These are phyloP conservation scores for Gobiocypris rarus DNA, from an alignment of 2,113 vertebrate genomes.

Conservation along the genomic window DNA sequence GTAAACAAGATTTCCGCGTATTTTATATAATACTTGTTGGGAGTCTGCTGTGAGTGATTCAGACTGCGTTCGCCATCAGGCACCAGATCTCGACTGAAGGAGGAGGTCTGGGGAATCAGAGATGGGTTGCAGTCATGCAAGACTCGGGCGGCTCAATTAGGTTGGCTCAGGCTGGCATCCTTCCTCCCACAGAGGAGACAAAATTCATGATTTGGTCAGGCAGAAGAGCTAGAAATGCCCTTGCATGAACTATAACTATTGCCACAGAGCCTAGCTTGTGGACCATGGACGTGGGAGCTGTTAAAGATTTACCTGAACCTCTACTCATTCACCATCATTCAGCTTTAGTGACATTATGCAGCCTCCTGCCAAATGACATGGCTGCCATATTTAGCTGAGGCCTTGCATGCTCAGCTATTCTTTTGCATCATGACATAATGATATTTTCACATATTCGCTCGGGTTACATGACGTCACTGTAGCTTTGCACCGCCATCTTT, in stretches of 20 bases:
- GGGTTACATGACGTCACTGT: no score
- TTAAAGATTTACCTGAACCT: neutral
- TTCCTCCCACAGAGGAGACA: neutral
- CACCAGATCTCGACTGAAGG: neutral
- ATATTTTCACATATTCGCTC: neutral
- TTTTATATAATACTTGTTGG: neutral
- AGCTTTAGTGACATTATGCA: neutral
- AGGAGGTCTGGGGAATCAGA: slow-evolving; percentile 7
- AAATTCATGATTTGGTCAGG: slow-evolving; percentile 4
- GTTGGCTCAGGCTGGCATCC: neutral
- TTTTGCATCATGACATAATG: neutral
- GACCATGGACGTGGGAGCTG: neutral
- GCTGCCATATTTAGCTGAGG: neutral
- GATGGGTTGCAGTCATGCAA: neutral
- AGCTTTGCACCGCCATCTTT: no score
- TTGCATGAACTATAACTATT: neutral
- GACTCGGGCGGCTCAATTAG: neutral
- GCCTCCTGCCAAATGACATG: neutral
- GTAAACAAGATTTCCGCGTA: neutral
- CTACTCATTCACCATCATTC: neutral
- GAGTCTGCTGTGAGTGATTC: neutral
- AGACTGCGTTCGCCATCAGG: neutral
- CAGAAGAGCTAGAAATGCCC: neutral
- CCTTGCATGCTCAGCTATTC: neutral
- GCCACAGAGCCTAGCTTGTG: neutral